These are phyloP conservation scores for Bombus pyrosoma DNA, from an alignment of 1,140 invertebrate species.

Conservation along the genomic window DNA sequence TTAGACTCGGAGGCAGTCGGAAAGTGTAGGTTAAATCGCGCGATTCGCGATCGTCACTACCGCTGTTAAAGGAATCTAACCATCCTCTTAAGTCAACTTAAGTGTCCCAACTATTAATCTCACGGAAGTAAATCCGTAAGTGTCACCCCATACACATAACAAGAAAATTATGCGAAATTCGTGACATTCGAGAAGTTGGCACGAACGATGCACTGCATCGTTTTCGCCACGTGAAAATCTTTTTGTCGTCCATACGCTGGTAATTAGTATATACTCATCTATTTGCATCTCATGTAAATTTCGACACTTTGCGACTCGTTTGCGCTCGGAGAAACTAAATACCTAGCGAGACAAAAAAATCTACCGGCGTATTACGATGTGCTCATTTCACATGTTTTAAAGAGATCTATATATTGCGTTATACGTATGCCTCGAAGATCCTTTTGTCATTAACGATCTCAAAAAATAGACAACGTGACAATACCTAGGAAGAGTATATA, in stretches of 20 bases:
- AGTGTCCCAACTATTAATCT: not conserved
- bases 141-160: constrained; percentile 12
- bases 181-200: constrained; percentile 23
- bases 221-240: constrained; percentile 27
- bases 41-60: not conserved
- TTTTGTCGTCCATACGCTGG: not conserved
- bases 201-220: constrained; percentile 21
- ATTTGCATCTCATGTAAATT: not conserved
- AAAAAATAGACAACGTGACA: not conserved
- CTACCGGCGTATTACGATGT: not conserved
- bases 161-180: constrained; percentile 20
- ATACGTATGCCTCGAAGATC: not conserved
- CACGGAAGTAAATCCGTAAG: constrained; percentile 22
- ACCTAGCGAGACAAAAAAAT: not conserved
- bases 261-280: not conserved
- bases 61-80: not conserved
- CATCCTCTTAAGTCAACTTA: not conserved
- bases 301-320: not conserved
- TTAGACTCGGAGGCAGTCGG: not conserved
- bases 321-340: not conserved
- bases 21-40: constrained; percentile 30
- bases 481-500: too few relatives aligned
- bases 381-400: not conserved
- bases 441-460: not conserved
- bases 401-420: not conserved